Percentiles rank a stretch among this genome's conserved stretches.
Conservation (phyloP, 1,140 invertebrate genomes). For the Watersipora subatra region DNA sequence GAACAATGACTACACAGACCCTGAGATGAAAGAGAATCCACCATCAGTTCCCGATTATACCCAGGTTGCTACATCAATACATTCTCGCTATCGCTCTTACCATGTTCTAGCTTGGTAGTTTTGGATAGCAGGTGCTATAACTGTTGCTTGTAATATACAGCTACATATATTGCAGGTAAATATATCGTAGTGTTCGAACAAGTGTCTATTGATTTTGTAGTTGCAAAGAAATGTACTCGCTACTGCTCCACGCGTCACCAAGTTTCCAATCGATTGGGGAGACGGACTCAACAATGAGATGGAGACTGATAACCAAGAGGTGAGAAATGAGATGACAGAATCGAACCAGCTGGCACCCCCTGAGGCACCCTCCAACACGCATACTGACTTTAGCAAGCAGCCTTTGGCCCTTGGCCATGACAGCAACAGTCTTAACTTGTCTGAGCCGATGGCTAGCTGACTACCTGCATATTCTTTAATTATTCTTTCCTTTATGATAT, state of each 20-base stretch:
- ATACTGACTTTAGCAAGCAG: not conserved
- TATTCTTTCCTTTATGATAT: no score
- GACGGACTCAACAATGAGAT: conserved; percentile 42
- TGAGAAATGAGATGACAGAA: not conserved
- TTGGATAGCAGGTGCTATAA: no score
- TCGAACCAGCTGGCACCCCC: not conserved
- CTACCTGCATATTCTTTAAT: no score
- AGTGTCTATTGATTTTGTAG: no score
- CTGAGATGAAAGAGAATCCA: conserved; percentile 84
- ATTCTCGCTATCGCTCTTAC: no score
- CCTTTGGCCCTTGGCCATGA: not conserved
- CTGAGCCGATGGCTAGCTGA: not conserved
- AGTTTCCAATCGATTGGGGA: conserved; percentile 96
- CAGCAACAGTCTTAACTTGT: not conserved
- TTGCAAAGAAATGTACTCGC: conserved; percentile 82
- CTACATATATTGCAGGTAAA: no score
- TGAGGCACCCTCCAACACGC: not conserved
- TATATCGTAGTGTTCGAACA: no score
- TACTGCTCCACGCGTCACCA: conserved; percentile 81
- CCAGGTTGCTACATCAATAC: conserved; percentile 52
- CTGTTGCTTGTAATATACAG: no score
- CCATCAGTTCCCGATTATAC: conserved; percentile 80
- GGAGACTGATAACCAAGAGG: not conserved
- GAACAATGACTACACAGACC: conserved; percentile 90
- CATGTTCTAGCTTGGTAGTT: no score